Evolutionary conservation across 2,113 vertebrate genomes (phyloP), one percentile per base, ranked within the genome.

Genomic region (Pelobates fuscus): DNA sequence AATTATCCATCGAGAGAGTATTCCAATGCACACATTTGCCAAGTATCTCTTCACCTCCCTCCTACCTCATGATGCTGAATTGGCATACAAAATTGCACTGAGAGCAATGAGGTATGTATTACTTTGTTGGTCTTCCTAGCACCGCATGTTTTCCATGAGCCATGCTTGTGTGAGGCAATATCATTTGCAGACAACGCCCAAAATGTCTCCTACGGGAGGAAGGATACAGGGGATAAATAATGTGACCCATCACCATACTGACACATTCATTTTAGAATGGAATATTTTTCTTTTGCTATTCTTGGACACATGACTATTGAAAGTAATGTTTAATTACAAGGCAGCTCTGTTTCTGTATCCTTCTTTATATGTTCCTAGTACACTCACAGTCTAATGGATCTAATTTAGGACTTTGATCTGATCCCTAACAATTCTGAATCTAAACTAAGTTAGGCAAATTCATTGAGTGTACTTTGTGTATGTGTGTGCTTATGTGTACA

Each of bases 1-100:
- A 88, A 82, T 98, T 14, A 88, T 95, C 76, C 95, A 98, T 88
- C 92, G 96, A 90, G 96, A 98, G 87, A 98, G 96, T 0, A 95
- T 98, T 90, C 96, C 96, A 84, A 98, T 98, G 96, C 96, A 98
- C 92, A 98, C 96, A 17, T 98, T 95, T 90, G 96, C 96, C 96
- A 98, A 98, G 94, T 96, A 95, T 93, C 94, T 98, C 26, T 98
- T 98, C 92, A 94, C 95, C 83, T 95, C 89, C 84, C 95, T 98
- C 91, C 96, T 98, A 97, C 95, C 95, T 98, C 95, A 98, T 58
- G 94, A 98, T 92, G 93, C 93, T 88, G 95, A 98, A 83, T 81
- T 98, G 91, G 95, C 96, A 85, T 98, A 98, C 90, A 96, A 91
- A 91, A 93, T 92, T 94, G 95, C 95, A 94, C 94, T 98, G 92